phyloP scores from a whole-genome alignment of 2,888 invertebrate species.

The Shargacucullia verbasci region DNA sequence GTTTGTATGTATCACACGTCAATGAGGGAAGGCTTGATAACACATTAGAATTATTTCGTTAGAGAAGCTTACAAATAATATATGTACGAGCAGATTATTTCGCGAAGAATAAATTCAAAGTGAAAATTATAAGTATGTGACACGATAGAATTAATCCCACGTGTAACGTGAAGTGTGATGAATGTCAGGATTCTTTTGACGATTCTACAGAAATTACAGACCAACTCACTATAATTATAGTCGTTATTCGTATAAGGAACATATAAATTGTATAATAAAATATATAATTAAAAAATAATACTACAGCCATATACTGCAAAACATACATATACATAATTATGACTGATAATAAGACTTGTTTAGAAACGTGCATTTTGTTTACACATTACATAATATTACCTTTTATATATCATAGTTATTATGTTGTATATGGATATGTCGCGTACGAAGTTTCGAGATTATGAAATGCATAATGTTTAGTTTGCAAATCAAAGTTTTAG shows the following conservation, averaged over 20 bases:
- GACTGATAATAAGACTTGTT: slow-evolving; percentile 54
- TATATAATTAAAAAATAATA: slow-evolving; percentile 5
- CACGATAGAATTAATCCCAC: too few relatives aligned
- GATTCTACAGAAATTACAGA: neutral
- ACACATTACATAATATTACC: slow-evolving; percentile 26
- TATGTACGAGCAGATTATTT: too few relatives aligned
- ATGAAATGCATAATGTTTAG: slow-evolving; percentile 31
- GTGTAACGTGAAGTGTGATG: too few relatives aligned
- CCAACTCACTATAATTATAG: neutral
- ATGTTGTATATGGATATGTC: slow-evolving; percentile 1
- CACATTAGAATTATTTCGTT: too few relatives aligned
- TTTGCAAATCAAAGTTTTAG: slow-evolving; percentile 8
- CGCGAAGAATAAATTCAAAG: too few relatives aligned
- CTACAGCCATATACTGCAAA: slow-evolving; percentile 34
- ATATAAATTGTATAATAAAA: too few relatives aligned
- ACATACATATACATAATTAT: slow-evolving; percentile 16
- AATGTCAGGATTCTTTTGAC: too few relatives aligned
- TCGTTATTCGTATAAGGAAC: neutral
- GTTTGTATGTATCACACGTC: too few relatives aligned
- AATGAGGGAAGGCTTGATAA: too few relatives aligned
- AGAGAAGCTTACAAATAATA: too few relatives aligned
- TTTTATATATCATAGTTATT: slow-evolving; percentile 2
- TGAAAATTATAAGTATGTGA: too few relatives aligned
- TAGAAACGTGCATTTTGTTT: slow-evolving; percentile 48
- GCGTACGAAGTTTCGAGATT: slow-evolving; percentile 2